Conservation (phyloP, 2,113 vertebrate genomes). For the Oostethus manadensis region DNA sequence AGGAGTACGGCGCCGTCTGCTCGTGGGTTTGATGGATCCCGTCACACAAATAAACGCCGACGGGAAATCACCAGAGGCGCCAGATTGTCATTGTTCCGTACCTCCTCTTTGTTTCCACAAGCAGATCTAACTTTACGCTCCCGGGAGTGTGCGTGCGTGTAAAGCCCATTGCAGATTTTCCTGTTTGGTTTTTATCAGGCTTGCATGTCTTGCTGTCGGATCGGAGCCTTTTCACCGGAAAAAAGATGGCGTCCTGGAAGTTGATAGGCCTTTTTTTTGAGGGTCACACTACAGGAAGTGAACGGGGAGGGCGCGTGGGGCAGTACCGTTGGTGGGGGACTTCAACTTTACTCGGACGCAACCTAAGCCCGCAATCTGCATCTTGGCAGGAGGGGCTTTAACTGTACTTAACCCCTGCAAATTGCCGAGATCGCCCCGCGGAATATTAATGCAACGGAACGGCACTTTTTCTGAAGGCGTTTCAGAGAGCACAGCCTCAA, state of each 20-base stretch:
- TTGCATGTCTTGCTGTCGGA: constrained; percentile 41
- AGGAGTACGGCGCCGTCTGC: constrained; percentile 60
- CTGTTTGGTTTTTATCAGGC: constrained; percentile 46
- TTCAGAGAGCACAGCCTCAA: constrained; percentile 19
- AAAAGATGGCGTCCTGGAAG: constrained; percentile 51
- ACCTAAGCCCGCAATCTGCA: constrained; percentile 5
- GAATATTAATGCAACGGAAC: constrained; percentile 22
- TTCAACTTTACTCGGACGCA: constrained; percentile 24
- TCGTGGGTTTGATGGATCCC: constrained; percentile 61
- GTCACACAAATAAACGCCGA: constrained; percentile 47
- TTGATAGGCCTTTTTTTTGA: constrained; percentile 57
- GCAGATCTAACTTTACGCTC: constrained; percentile 42
- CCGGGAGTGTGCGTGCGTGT: constrained; percentile 32
- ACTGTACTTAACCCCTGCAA: not conserved
- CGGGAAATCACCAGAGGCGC: constrained; percentile 63
- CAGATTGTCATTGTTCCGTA: constrained; percentile 59
- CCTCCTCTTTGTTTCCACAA: constrained; percentile 52
- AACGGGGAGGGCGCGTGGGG: constrained; percentile 31
- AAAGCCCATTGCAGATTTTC: constrained; percentile 46
- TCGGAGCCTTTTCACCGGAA: constrained; percentile 65
- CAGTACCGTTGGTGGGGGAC: not conserved
- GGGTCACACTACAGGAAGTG: constrained; percentile 54
- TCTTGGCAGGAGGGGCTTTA: not conserved
- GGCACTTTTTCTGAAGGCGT: not conserved
- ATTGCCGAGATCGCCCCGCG: not conserved